phyloP scores from a whole-genome alignment of 2,113 vertebrate genomes.

The Chaetodon auriga region DNA sequence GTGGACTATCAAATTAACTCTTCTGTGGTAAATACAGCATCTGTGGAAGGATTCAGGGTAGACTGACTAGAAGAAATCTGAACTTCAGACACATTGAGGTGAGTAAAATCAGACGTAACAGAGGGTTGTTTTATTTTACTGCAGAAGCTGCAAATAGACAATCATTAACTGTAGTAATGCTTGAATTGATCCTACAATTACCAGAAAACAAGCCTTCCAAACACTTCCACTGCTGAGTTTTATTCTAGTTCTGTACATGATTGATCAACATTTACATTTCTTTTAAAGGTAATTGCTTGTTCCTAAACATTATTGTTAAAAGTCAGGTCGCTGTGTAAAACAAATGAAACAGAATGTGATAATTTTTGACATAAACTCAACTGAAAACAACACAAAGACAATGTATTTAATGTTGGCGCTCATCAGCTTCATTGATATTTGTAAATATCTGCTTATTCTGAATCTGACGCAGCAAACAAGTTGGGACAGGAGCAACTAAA shows the following conservation, averaged over 20 bases:
- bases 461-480: too few relatives aligned
- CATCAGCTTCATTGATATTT: too few relatives aligned
- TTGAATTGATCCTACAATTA: background rate
- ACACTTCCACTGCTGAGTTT: background rate
- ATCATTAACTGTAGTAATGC: conserved; percentile 58
- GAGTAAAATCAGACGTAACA: background rate
- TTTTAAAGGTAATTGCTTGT: too few relatives aligned
- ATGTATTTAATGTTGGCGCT: too few relatives aligned
- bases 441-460: too few relatives aligned
- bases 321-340: too few relatives aligned
- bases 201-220: background rate
- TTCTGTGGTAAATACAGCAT: background rate
- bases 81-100: conserved; percentile 21
- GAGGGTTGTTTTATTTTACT: background rate
- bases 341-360: too few relatives aligned
- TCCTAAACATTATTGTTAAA: too few relatives aligned
- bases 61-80: background rate
- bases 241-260: background rate
- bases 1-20: background rate
- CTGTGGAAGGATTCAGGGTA: background rate
- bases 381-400: too few relatives aligned
- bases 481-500: too few relatives aligned
- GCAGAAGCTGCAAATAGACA: conserved; percentile 15
- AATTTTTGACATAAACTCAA: too few relatives aligned
- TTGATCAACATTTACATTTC: background rate